A percentile compares a stretch with the other conserved stretches of the same genome.
Conservation (phyloP, 2,113 vertebrate genomes). For the Amphiprion ocellaris region DNA sequence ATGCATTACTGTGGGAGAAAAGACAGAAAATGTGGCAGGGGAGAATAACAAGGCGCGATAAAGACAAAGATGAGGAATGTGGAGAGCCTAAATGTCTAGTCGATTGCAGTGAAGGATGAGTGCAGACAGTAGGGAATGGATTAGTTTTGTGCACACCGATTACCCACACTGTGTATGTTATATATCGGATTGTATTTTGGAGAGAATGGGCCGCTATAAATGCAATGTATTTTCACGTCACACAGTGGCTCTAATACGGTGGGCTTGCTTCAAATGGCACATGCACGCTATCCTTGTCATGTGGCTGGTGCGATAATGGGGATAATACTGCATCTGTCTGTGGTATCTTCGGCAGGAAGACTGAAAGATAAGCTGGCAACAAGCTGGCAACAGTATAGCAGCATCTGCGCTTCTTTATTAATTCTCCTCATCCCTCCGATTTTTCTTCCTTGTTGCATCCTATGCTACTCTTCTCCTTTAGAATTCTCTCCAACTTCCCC, state of each 20-base stretch:
- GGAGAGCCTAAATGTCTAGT: conserved; percentile 47
- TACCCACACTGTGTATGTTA: conserved; percentile 27
- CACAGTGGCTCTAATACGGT: conserved; percentile 43
- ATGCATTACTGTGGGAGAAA: conserved; percentile 1
- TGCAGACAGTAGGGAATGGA: conserved; percentile 58
- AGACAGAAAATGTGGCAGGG: conserved; percentile 6
- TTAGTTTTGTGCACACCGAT: conserved; percentile 44
- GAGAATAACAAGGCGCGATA: conserved; percentile 4
- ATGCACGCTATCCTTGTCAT: conserved; percentile 23
- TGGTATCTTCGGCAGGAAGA: conserved; percentile 42
- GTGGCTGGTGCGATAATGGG: conserved; percentile 29
- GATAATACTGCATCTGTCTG: conserved; percentile 56
- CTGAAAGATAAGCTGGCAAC: conserved; percentile 46
- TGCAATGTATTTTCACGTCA: conserved; percentile 40
- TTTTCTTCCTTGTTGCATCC: conserved; percentile 26
- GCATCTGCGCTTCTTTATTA: conserved; percentile 52
- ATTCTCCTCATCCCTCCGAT: conserved; percentile 21
- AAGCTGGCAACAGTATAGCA: conserved; percentile 35
- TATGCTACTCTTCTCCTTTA: not conserved
- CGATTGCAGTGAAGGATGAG: conserved; percentile 45
- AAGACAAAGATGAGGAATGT: conserved; percentile 38
- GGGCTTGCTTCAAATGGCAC: conserved; percentile 2
- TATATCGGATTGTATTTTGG: conserved; percentile 31
- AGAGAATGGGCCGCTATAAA: conserved; percentile 33
- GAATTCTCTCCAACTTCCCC: conserved; percentile 7